Evolutionary conservation across 2,888 invertebrate species (phyloP), one percentile per base, ranked within the genome.

Genomic region (Drosophila nigricruria): DNA sequence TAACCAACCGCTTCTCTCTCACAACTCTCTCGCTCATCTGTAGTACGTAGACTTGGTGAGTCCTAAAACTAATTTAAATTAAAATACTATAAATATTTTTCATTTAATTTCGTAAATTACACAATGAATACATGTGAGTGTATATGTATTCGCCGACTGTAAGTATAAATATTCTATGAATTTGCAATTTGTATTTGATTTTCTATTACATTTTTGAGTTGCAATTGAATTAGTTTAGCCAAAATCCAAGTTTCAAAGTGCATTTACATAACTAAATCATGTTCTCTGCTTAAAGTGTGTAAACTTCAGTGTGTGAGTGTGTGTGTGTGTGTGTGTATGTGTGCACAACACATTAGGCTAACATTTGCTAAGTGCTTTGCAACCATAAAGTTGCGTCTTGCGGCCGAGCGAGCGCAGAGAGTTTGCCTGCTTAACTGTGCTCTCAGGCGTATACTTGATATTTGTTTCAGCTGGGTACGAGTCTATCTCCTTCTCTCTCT

Each of bases 21-120:
- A 79, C 88, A 74, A 67, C 69, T 73, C 61, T 63, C 50, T 81
- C 74, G 71, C 40, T 67, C 86, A 90, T 77, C 86, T 89, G 85
- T 87, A 87, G 90, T 87, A 82, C 87, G 87, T 87, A 87, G 88
- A 89, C 68, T 90, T 74, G 87, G 87, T 87, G 86, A 87, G 87
- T 87, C 65, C 60, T 50, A 20, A 77, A 27, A 36, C 45, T 20
- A 42, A 71, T 60, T 73, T 32, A 14, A 67, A 59, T 69, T 77
- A 14, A 65, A 40, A 32, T 27, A 66, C 34, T 16, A 34, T 34
- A 56, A 34, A 38, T 38, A 38, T 53, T 18, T 53, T 27, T 1
- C 38, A 53, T 53, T 53, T 27, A n/a, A 36, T 34, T 53, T n/a
- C 30, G 36, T 53, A 53, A 53, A 53, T 53, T 53, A 36, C 25